These are phyloP conservation scores for Orestias chungarensis DNA, from an alignment of 2,797 vertebrate genomes.

Conservation along the genomic window DNA sequence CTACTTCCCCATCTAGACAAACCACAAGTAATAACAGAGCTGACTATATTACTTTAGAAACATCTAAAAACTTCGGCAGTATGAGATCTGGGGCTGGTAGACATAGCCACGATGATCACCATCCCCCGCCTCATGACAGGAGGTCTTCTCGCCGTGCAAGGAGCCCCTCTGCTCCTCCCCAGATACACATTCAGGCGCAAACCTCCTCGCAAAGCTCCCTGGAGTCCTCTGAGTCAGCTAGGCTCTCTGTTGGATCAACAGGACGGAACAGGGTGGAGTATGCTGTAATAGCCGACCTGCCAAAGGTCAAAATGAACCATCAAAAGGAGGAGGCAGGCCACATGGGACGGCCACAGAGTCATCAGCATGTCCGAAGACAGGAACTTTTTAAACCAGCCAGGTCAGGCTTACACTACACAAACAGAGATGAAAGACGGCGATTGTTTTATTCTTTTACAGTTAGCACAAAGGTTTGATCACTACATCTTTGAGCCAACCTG, in stretches of 20 bases:
- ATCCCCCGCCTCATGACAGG: constrained; percentile 37
- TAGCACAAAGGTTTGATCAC: neutral
- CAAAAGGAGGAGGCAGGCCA: constrained; percentile 68
- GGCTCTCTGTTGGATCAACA: constrained; percentile 70
- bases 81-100: constrained; percentile 49
- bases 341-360: constrained; percentile 64
- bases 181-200: constrained; percentile 49
- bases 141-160: constrained; percentile 5
- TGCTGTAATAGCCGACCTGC: constrained; percentile 86
- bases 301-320: constrained; percentile 83
- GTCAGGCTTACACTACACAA: constrained; percentile 36
- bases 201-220: constrained; percentile 82
- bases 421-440: neutral
- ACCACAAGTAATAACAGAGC: constrained; percentile 43
- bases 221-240: constrained; percentile 74
- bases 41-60: constrained; percentile 50
- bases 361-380: constrained; percentile 79
- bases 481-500: neutral
- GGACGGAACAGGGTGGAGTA: constrained; percentile 87
- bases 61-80: constrained; percentile 40
- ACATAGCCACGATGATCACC: constrained; percentile 32
- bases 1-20: constrained; percentile 65
- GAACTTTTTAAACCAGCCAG: constrained; percentile 86
- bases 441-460: neutral
- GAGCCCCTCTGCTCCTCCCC: constrained; percentile 66